Base-by-base conservation (phyloP, 2,888 invertebrate species). In the Brachyopa scutellaris region DNA sequence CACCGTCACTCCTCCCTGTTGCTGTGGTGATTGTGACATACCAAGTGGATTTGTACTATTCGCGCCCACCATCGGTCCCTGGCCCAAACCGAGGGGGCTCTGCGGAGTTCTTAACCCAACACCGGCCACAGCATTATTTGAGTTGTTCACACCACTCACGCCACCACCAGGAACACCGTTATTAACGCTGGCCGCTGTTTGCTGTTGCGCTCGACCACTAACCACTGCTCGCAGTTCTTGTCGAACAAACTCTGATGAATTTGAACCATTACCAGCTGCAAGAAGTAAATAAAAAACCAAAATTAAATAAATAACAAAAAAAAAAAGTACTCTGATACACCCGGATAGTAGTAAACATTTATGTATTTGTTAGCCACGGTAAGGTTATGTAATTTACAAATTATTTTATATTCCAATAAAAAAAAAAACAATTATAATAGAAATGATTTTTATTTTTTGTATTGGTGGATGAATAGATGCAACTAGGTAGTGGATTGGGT, bases 201-300 rank as follows among this genome's bases (percentile, higher is more conserved):
- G 88, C 80, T 90, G 90, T 85, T 92, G 92, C 33, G 95, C 95
- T 87, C 97, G 93, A 64, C 96, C 96, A 85, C 95, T 97, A 76
- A 97, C 97, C 84, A 96, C 95, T 53, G 97, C 96, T 86, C 97
- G 93, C 87, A 98, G 92, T 91, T 97, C 97, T 91, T 97, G 97
- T 88, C 97, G 94, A 86, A 97, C 97, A 91, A 95, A 97, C 91
- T 97, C 97, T 57, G 97, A 96, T 77, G 94, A 93, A 89, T 93
- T 93, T 87, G 92, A 93, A 87, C 92, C 92, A 87, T 91, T 92
- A 87, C 93, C 93, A 92, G 91, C 90, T 86, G 85, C 83, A 89
- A 85, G 86, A 88, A 88, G 85, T 86, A 72, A 86, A 86, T 73
- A 67, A 83, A 64, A 49, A 55, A 33, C 38, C 55, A 45, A 61